A percentile compares a stretch with the other conserved stretches of the same genome.
Evolutionary conservation across 30 jellyfish, hydroid and myxozoan species (phyloP).

Genomic region (Sanderia malayensis): DNA sequence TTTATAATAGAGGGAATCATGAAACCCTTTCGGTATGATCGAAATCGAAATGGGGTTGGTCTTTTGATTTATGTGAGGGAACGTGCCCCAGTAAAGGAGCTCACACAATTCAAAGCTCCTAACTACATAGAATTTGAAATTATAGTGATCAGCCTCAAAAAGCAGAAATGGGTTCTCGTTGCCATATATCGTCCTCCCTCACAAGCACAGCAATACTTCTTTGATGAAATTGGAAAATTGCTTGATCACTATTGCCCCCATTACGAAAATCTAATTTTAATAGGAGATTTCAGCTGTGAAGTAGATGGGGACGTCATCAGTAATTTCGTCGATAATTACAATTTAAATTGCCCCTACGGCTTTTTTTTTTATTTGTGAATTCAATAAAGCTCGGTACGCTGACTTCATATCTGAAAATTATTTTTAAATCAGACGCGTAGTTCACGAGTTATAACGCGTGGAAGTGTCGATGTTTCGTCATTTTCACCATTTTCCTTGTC

Average conservation of each 20-base stretch:
- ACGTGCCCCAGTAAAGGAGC: conserved; percentile 13
- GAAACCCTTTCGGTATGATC: conserved; percentile 38
- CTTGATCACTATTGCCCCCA: conserved; percentile 20
- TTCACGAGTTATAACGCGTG: too few relatives aligned
- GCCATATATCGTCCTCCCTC: conserved; percentile 26
- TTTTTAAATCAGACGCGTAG: too few relatives aligned
- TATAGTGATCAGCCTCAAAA: conserved; percentile 16
- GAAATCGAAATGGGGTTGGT: conserved; percentile 31
- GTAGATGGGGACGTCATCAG: neutral
- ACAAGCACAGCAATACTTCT: conserved; percentile 24
- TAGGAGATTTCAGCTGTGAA: conserved; percentile 31
- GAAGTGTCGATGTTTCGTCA: too few relatives aligned
- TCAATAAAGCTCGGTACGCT: too few relatives aligned
- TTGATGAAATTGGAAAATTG: conserved; percentile 33
- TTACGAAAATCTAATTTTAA: conserved; percentile 19
- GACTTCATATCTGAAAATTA: too few relatives aligned
- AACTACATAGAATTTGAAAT: conserved; percentile 11
- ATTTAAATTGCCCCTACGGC: too few relatives aligned
- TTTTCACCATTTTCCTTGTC: too few relatives aligned
- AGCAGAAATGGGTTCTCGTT: conserved; percentile 41
- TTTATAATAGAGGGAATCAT: conserved; percentile 22
- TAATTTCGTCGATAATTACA: conserved; percentile 23
- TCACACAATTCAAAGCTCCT: neutral
- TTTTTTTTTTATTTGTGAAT: too few relatives aligned
- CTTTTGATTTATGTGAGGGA: conserved; percentile 22